Percentiles rank a stretch among this genome's conserved stretches.
Conservation (phyloP, 2,113 vertebrate species). For the Colius striatus region DNA sequence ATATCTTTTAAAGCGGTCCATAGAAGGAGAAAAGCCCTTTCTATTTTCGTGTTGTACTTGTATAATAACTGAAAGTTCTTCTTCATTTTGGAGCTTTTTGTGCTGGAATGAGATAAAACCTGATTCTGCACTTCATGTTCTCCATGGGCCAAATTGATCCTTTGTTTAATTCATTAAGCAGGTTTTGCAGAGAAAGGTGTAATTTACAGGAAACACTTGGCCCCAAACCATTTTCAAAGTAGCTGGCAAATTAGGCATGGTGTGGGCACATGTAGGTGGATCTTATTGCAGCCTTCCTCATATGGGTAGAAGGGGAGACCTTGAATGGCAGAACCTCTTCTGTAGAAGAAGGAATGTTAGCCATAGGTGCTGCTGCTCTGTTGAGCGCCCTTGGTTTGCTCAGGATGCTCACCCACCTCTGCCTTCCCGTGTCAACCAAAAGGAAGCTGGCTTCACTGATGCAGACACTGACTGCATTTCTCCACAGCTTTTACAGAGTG, state of each 20-base stretch:
- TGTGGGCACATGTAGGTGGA: accelerated
- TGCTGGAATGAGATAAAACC: neutral
- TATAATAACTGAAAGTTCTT: neutral
- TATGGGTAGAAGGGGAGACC: neutral
- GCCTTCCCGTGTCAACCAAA: accelerated
- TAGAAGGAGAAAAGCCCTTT: neutral
- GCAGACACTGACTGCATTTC: neutral
- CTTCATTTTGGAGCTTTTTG: neutral
- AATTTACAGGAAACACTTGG: neutral
- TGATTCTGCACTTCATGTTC: neutral
- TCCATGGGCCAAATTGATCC: neutral
- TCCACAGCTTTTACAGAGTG: neutral
- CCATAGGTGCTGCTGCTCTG: neutral
- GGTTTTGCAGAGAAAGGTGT: neutral
- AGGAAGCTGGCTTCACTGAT: accelerated
- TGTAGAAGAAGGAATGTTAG: neutral
- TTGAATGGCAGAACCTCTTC: neutral
- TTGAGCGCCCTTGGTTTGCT: accelerated
- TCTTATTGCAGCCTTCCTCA: neutral
- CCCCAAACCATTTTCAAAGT: neutral
- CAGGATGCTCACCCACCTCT: neutral
- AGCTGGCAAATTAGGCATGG: neutral
- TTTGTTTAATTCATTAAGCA: neutral
- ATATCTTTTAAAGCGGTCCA: neutral
- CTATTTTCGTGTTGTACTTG: neutral